A percentile compares a stretch with the other conserved stretches of the same genome.
These are phyloP conservation scores for Petaurus breviceps DNA, from an alignment of 2,113 vertebrate genomes.

Conservation along the genomic window DNA sequence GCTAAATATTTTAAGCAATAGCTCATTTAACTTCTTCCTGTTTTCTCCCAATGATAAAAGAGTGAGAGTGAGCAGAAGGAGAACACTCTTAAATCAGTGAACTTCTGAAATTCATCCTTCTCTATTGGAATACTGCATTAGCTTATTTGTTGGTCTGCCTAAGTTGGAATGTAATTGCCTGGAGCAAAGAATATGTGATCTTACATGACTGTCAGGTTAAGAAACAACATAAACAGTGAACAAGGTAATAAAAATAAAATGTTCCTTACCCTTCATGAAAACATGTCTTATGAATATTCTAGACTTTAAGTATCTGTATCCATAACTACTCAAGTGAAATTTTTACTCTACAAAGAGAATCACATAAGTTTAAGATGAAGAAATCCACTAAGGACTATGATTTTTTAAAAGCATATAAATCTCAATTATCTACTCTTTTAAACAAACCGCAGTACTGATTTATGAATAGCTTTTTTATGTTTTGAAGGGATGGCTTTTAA, in stretches of 20 bases:
- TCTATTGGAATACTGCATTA: background rate
- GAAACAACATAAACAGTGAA: background rate
- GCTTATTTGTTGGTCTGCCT: background rate
- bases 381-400: no score
- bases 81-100: background rate
- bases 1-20: background rate
- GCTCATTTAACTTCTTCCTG: background rate
- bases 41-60: conserved; percentile 18
- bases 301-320: conserved; percentile 21
- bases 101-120: background rate
- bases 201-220: background rate
- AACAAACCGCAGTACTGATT: background rate
- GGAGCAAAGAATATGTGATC: background rate
- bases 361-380: background rate
- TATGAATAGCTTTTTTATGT: background rate
- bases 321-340: background rate
- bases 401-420: no score
- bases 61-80: background rate
- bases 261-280: conserved; percentile 20
- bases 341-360: background rate
- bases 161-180: background rate
- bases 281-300: background rate
- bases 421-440: no score
- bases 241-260: background rate
- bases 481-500: background rate